Base-by-base conservation (phyloP, 1,140 invertebrate genomes). In the Luehdorfia chinensis region DNA sequence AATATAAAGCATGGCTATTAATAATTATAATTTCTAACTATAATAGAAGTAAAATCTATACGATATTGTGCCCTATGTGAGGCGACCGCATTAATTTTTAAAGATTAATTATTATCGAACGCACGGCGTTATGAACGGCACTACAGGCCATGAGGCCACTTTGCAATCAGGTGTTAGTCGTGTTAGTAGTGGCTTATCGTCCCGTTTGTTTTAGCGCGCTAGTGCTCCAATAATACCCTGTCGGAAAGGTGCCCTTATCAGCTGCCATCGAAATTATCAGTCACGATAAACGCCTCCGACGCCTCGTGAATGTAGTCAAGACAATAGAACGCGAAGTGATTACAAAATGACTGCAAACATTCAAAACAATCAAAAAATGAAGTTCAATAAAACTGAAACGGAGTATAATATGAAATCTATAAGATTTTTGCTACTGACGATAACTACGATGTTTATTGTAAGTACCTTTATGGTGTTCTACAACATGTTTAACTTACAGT, bases 391-490 rank as follows among this genome's bases (percentile, higher is more conserved):
- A 33, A 76, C 78, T 0, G 79, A 86, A 50, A 59, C 67, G 28
- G 79, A 86, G 25, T 84, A 84, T 58, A 84, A 80, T 30, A 80
- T 86, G 83, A 86, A 79, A 57, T 84, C 78, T 44, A 74, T 86
- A 49, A 66, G 78, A 47, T 86, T 84, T 75, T 66, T 86, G 1
- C 50, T 86, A 55, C 52, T 86, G 41, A 80, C 73, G 0, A 86
- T 84, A 31, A 86, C 83, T 0, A 57, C 73, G 1, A 84, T 86
- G 79, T 86, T 86, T 61, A 74, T 84, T 34, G 83, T 86, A 59
- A 84, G 83, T 86, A 66, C 9, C 48, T 43, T 49, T 6, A 27
- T 41, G 14, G 36, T 53, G 25, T 66, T 27, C 9, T 27, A 27
- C 9, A 2, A 8, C 23, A n/a, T 21, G n/a, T n/a, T n/a, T n/a